phyloP scores from a whole-genome alignment of 2,888 invertebrate species.

The Tenthredo scrophulariae region DNA sequence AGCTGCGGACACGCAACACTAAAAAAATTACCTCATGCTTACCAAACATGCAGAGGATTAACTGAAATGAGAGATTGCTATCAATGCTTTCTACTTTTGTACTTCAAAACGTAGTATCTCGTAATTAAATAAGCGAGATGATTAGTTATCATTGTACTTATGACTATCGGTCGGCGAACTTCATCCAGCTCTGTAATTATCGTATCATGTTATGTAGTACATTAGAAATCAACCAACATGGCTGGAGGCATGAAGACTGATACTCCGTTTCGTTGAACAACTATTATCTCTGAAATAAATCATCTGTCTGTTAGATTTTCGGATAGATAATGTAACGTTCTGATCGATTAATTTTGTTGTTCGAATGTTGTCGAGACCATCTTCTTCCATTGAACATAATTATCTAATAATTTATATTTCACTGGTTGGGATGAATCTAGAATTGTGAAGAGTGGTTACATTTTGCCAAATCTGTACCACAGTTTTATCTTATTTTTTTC shows the following conservation, averaged over 20 bases:
- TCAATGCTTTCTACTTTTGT: background rate
- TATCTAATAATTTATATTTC: background rate
- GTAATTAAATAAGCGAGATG: background rate
- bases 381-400: background rate
- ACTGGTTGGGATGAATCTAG: background rate
- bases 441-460: background rate
- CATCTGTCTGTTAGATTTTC: background rate
- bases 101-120: slow-evolving; percentile 13
- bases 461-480: background rate
- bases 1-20: slow-evolving; percentile 27
- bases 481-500: too few relatives aligned
- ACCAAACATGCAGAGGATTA: slow-evolving; percentile 6
- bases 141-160: background rate
- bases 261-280: background rate
- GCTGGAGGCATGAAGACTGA: background rate
- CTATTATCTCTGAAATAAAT: background rate
- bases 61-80: slow-evolving; percentile 29
- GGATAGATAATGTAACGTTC: too few relatives aligned
- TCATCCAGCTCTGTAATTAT: background rate
- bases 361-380: too few relatives aligned
- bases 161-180: background rate
- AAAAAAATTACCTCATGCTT: slow-evolving; percentile 24
- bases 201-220: background rate
- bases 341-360: background rate
- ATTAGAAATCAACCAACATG: background rate